A percentile compares a stretch with the other conserved stretches of the same genome.
Conservation (phyloP, 2,797 vertebrate genomes). For the Cossypha heuglini region DNA sequence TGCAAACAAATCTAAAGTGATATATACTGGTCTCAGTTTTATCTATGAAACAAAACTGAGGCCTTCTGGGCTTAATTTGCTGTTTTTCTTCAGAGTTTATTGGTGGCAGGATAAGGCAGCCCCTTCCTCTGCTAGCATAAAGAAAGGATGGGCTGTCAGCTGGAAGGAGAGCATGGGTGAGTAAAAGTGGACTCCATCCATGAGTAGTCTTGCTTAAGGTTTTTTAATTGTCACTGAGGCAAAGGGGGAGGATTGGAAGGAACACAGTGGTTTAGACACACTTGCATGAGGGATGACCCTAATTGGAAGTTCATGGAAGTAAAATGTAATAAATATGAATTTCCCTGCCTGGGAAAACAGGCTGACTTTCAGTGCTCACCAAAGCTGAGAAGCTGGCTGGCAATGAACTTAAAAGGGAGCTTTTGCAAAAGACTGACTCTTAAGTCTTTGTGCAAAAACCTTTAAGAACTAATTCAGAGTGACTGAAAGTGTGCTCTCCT, state of each 20-base stretch:
- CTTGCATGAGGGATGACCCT: not conserved
- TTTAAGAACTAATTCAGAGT: not conserved
- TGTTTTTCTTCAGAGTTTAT: not conserved
- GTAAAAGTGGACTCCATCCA: not conserved
- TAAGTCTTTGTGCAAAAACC: not conserved
- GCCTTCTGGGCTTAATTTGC: not conserved
- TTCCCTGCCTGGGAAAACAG: not conserved
- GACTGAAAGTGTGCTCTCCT: not conserved
- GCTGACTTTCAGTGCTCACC: not conserved
- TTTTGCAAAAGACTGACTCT: not conserved
- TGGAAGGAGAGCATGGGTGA: not conserved
- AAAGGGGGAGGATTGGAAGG: not conserved
- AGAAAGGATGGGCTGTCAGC: not conserved
- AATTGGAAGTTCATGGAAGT: not conserved
- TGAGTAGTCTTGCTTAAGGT: not conserved
- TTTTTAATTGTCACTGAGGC: not conserved
- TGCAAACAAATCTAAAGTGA: not conserved
- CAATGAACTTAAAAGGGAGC: not conserved
- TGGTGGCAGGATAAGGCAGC: not conserved
- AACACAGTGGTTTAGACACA: not conserved
- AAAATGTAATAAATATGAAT: not conserved
- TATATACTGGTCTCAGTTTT: not conserved
- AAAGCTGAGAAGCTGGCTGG: not conserved
- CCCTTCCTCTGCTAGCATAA: not conserved
- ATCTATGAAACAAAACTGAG: not conserved